Conservation (phyloP, 2,888 invertebrate genomes). For the Phorcus lineatus region DNA sequence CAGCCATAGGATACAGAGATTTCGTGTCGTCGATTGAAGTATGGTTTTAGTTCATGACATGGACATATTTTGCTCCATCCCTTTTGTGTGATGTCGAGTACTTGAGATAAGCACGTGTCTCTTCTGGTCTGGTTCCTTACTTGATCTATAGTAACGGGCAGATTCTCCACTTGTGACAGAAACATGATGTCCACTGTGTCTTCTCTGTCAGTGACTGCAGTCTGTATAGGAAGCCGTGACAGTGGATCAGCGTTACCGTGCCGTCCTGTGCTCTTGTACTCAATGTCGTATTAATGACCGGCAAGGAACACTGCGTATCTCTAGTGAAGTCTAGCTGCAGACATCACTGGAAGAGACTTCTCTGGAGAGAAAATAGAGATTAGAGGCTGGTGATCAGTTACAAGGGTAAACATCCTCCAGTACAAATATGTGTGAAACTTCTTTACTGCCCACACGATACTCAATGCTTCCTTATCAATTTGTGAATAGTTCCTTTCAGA, state of each 20-base stretch:
- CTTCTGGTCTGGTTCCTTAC: background rate
- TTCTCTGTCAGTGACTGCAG: background rate
- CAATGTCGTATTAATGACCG: conserved; percentile 22
- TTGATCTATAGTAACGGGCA: background rate
- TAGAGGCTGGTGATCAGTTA: conserved; percentile 35
- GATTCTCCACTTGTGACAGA: too few species aligned
- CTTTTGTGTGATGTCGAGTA: too few species aligned
- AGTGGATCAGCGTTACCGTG: conserved; percentile 32
- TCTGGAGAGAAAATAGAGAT: too few species aligned
- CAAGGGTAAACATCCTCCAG: conserved; percentile 62
- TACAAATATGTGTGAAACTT: conserved; percentile 47
- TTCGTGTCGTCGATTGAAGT: too few species aligned
- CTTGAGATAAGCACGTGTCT: too few species aligned
- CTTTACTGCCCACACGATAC: conserved; percentile 32
- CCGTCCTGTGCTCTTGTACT: background rate
- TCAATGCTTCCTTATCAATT: conserved; percentile 47
- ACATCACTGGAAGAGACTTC: too few species aligned
- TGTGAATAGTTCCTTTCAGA: too few species aligned
- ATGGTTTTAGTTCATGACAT: conserved; percentile 22
- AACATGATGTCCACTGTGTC: too few species aligned
- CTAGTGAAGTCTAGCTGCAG: conserved; percentile 30
- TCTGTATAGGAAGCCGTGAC: conserved; percentile 24
- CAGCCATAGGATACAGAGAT: too few species aligned
- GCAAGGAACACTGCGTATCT: conserved; percentile 25
- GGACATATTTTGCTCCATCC: background rate